Evolutionary conservation across 2,113 vertebrate species (phyloP), one percentile per base, ranked within the genome.

Genomic region (Epinephelus moara): DNA sequence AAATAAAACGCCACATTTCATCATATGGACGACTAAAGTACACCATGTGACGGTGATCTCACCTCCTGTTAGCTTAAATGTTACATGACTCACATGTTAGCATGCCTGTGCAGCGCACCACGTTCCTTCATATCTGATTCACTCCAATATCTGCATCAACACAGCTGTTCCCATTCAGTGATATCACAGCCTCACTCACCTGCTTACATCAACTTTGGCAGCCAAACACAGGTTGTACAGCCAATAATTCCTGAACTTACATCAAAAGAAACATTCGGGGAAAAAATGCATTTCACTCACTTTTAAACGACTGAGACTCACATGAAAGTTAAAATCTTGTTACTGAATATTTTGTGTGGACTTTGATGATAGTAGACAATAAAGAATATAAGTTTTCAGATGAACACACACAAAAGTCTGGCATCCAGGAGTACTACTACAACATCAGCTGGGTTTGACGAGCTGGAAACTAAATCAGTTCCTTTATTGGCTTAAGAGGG

Each of bases 131-230:
- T 3, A 12, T 75, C 52, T 75, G 63, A 86, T 78, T 90, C 80
- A 88, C 62, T 49, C 33, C 47, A 27, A 78, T 60, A 72, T 78
- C 75, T 82, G 70, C 56, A 78, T 30, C 62, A 56, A 67, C 66
- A 77, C 82, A 82, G 70, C 79, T 70, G 77, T 64, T 86, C 75
- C 71, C 56, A 53, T 47, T 80, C 74, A 61, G 62, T 86, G 82
- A 89, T 18, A 72, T 92, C 87, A 88, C 74, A 60, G 63, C 74
- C 61, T 63, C 3, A 23, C 67, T 17, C 50, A 86, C 80, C 66
- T 86, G 73, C 78, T 81, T 67, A 81, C 81, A 56, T 90, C 81
- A 87, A 40, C 61, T 15, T 42, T 90, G 89, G 86, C 90, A 70
- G 40, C 6, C 0, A 73, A 18, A 50, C 10, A 11, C 11, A 1